Base-by-base conservation (phyloP, 2,888 invertebrate genomes). In the Ectemnius lituratus region DNA sequence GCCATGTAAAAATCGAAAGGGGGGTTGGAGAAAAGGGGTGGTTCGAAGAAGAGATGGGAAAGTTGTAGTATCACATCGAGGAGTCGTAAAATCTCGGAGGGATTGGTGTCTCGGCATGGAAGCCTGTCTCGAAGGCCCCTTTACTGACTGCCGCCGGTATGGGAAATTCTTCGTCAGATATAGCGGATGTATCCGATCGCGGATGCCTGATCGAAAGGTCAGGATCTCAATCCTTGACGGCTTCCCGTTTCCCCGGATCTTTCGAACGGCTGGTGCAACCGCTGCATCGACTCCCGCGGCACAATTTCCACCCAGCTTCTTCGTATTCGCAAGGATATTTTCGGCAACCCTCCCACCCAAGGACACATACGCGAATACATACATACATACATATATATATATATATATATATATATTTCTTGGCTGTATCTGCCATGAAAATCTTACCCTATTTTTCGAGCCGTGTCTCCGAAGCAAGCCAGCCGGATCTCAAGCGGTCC, bases 51-150 rank as follows among this genome's bases (percentile, higher is more conserved):
- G 37, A 37, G 37, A 37, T 37, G 37, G 8, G 37, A 57, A 13
- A 20, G 60, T 45, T 56, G 52, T 52, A 14, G 59, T 69, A 75
- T 75, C 73, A 60, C 75, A 59, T 73, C 75, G 62, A 47, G 62
- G 75, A 65, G 67, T 76, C 76, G 67, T 76, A 76, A 76, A 76
- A 76, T 75, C 74, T 70, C 67, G 58, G 1, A 64, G 76, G 66
- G 76, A 70, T 76, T 64, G 70, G 61, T 60, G 64, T 62, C 61
- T 69, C 59, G 58, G 62, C 58, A 68, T 62, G 63, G 71, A 49
- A 45, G 58, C 49, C 59, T 46, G 67, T 61, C 49, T 74, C 63
- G 64, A 37, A 37, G 49, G 63, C 45, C 14, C 52, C 49, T 52
- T 28, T n/a, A 23, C 56, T 13, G 56, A 59, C 16, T 23, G 47